Conservation (phyloP, 2,797 vertebrate genomes). For the Melanotaenia maccullochi region DNA sequence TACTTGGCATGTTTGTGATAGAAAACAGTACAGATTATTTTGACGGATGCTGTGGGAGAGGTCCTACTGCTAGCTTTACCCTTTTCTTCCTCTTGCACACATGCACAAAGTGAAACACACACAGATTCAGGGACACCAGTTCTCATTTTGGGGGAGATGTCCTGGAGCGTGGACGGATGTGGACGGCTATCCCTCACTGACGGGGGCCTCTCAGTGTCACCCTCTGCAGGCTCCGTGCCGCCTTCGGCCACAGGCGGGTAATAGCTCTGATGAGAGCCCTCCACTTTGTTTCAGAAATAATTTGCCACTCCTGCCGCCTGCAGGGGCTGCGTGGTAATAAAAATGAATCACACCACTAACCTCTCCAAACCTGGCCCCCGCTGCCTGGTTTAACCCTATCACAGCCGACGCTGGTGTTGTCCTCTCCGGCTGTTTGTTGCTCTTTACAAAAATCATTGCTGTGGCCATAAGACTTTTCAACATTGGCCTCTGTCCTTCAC, state of each 20-base stretch:
- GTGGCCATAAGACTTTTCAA: slow-evolving; percentile 5
- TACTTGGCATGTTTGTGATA: slow-evolving; percentile 78
- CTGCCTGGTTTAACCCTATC: slow-evolving; percentile 74
- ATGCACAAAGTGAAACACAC: slow-evolving; percentile 16
- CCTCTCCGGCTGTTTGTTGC: slow-evolving; percentile 17
- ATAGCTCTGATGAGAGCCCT: slow-evolving; percentile 88
- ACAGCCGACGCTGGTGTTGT: slow-evolving; percentile 13
- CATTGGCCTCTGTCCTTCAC: slow-evolving; percentile 26
- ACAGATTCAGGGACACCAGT: slow-evolving; percentile 53
- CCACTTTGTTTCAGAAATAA: slow-evolving; percentile 92
- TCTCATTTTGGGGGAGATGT: slow-evolving; percentile 81
- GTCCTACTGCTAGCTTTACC: slow-evolving; percentile 51
- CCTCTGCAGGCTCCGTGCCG: slow-evolving; percentile 73
- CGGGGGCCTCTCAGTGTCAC: slow-evolving; percentile 78
- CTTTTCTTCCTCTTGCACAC: slow-evolving; percentile 22
- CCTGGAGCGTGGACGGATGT: slow-evolving; percentile 82
- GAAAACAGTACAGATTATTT: slow-evolving; percentile 69
- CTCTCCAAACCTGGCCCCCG: slow-evolving; percentile 75
- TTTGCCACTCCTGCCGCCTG: slow-evolving; percentile 86
- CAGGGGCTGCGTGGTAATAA: slow-evolving; percentile 84
- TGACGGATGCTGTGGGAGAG: slow-evolving; percentile 63
- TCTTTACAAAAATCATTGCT: slow-evolving; percentile 3
- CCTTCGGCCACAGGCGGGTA: slow-evolving; percentile 85
- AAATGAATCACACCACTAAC: slow-evolving; percentile 89
- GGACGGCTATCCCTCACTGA: slow-evolving; percentile 85